Conservation (phyloP, 1,140 invertebrate genomes). For the Pseudobourletiella spinata region DNA sequence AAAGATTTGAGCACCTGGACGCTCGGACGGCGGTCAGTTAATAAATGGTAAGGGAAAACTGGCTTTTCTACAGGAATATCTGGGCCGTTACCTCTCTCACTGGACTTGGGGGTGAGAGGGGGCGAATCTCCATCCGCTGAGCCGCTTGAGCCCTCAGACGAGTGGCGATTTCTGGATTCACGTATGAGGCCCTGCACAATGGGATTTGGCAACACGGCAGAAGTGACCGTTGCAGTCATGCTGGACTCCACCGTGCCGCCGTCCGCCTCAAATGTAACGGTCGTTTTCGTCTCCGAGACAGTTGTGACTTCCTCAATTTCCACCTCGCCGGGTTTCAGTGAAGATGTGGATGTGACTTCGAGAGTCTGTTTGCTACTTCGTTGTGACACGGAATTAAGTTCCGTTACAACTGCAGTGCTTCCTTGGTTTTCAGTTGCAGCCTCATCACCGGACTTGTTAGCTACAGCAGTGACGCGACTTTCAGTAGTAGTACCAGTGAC, state of each 20-base stretch:
- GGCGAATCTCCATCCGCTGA: conserved; percentile 7
- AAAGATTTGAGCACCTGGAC: too few relatives aligned
- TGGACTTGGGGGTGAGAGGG: conserved; percentile 9
- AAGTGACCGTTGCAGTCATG: background rate
- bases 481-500: too few relatives aligned
- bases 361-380: background rate
- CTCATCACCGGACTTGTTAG: background rate
- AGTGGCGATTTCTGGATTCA: conserved; percentile 1
- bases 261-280: background rate
- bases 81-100: conserved; percentile 5
- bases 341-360: background rate
- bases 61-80: too few relatives aligned
- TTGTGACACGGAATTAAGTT: too few relatives aligned
- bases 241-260: background rate
- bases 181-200: conserved; percentile 5
- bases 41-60: too few relatives aligned
- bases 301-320: background rate
- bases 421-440: background rate
- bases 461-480: too few relatives aligned
- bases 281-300: background rate
- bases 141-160: conserved; percentile 18
- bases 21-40: too few relatives aligned
- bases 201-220: conserved; percentile 5
- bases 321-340: background rate
- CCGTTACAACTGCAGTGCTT: too few relatives aligned